Evolutionary conservation across 2,113 vertebrate species (phyloP).

Genomic region (Excalfactoria chinensis): DNA sequence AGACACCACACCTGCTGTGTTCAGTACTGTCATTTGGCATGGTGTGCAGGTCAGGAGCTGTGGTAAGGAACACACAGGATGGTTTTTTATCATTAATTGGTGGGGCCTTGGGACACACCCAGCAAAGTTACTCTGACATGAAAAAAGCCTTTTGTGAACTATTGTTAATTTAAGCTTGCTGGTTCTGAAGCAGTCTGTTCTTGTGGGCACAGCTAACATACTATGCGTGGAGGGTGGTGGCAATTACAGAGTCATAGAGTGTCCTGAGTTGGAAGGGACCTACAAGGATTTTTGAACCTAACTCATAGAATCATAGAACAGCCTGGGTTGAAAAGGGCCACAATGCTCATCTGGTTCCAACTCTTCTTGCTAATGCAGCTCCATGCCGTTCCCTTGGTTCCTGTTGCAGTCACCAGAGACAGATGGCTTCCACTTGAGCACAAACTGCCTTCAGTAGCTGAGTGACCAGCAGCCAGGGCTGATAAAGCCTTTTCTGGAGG

Average conservation of each 20-base stretch:
- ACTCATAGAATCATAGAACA: too few relatives aligned
- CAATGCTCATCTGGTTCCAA: too few relatives aligned
- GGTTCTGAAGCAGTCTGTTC: background rate
- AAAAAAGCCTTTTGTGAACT: background rate
- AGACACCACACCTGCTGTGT: too few relatives aligned
- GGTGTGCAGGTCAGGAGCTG: background rate
- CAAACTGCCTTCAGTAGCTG: background rate
- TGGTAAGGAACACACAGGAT: background rate
- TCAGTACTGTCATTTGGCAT: background rate
- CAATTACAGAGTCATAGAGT: too few relatives aligned
- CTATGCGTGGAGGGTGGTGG: background rate
- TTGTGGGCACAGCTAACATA: background rate
- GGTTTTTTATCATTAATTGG: background rate
- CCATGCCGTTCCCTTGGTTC: too few relatives aligned
- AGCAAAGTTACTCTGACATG: background rate
- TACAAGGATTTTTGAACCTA: too few relatives aligned
- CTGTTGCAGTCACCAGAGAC: too few relatives aligned
- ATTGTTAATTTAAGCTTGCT: background rate
- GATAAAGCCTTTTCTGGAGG: background rate
- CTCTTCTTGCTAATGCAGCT: too few relatives aligned
- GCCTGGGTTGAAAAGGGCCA: too few relatives aligned
- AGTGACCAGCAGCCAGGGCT: background rate
- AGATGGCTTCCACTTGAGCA: background rate
- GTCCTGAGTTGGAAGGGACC: too few relatives aligned
- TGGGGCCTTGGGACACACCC: background rate